These are phyloP conservation scores for Falcaria lacertinaria DNA, from an alignment of 2,888 invertebrate species.

Conservation along the genomic window DNA sequence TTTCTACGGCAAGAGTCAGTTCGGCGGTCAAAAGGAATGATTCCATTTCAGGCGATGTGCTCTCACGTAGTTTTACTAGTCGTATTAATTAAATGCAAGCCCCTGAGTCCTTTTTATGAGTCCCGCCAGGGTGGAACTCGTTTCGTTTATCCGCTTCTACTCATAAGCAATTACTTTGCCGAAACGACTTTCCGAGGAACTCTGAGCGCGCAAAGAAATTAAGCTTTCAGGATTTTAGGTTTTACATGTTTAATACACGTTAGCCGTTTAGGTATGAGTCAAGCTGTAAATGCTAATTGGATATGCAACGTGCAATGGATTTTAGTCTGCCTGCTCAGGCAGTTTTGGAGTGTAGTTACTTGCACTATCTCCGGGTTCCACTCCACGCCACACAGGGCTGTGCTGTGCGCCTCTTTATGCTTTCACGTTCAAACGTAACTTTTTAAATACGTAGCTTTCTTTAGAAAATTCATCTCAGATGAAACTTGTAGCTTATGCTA, in stretches of 20 bases:
- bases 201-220: slow-evolving; percentile 67
- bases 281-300: slow-evolving; percentile 22
- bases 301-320: slow-evolving; percentile 5
- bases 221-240: slow-evolving; percentile 61
- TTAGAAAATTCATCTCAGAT: too few species aligned
- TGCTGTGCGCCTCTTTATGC: background rate
- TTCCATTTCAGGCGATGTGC: slow-evolving; percentile 61
- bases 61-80: slow-evolving; percentile 64
- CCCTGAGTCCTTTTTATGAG: slow-evolving; percentile 74
- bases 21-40: slow-evolving; percentile 63
- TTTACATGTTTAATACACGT: slow-evolving; percentile 53
- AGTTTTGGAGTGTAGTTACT: background rate
- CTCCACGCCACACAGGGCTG: background rate
- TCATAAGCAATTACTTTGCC: slow-evolving; percentile 76
- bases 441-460: too few species aligned
- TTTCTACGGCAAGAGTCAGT: slow-evolving; percentile 51
- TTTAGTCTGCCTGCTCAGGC: background rate
- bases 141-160: slow-evolving; percentile 74
- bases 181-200: slow-evolving; percentile 66
- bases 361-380: background rate
- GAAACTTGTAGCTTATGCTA: too few species aligned
- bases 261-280: slow-evolving; percentile 43
- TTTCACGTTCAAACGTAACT: background rate
- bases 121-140: slow-evolving; percentile 64
- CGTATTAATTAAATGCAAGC: slow-evolving; percentile 77